Evolutionary conservation across 1,140 invertebrate species (phyloP).

Genomic region (Monomorium pharaonis): DNA sequence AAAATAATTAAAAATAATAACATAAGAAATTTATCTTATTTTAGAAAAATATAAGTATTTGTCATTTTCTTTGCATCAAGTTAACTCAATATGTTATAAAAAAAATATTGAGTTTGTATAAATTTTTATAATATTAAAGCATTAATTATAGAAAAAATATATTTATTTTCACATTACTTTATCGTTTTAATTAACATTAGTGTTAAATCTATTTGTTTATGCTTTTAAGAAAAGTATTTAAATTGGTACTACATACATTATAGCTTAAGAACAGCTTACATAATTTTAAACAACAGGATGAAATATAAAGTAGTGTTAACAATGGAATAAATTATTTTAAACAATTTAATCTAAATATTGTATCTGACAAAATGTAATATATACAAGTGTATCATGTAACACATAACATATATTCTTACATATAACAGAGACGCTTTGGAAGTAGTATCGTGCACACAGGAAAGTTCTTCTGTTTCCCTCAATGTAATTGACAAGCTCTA

Average conservation of each 20-base stretch:
- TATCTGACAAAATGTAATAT: slow-evolving; percentile 32
- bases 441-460: background rate
- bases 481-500: slow-evolving; percentile 95
- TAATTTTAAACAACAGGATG: background rate
- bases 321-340: background rate
- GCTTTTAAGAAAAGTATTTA: background rate
- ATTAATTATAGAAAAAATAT: background rate
- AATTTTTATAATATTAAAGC: background rate
- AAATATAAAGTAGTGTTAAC: background rate
- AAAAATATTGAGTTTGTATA: background rate
- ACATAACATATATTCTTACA: slow-evolving; percentile 17
- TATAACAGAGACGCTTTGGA: background rate
- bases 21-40: background rate
- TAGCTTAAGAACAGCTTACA: background rate
- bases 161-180: slow-evolving; percentile 1
- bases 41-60: background rate
- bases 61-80: background rate
- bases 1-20: background rate
- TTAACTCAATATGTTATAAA: background rate
- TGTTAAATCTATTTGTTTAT: background rate
- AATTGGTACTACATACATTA: background rate
- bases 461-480: slow-evolving; percentile 48
- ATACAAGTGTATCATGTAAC: background rate
- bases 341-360: slow-evolving; percentile 29
- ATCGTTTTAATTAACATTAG: background rate